phyloP scores from a whole-genome alignment of 2,113 vertebrate genomes.

The Hypomesus transpacificus region DNA sequence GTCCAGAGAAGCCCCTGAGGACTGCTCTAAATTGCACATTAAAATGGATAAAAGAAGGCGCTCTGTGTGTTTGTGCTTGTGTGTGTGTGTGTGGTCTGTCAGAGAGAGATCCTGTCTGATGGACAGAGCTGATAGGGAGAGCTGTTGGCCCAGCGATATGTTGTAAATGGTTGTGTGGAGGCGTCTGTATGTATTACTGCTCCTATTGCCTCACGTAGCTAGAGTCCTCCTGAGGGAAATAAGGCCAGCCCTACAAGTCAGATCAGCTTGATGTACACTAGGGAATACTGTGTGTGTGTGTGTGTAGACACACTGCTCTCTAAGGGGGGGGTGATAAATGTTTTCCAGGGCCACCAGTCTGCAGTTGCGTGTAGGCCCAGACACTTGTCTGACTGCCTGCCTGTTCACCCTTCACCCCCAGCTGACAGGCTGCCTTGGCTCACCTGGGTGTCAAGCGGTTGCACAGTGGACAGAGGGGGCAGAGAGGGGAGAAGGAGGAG shows the following conservation, averaged over 20 bases:
- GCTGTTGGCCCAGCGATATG: slow-evolving; percentile 30
- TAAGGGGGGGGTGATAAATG: slow-evolving; percentile 39
- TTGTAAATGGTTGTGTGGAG: slow-evolving; percentile 46
- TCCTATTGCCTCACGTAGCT: slow-evolving; percentile 50
- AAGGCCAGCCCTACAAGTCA: slow-evolving; percentile 42
- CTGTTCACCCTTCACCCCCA: neutral
- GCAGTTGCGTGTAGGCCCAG: slow-evolving; percentile 21
- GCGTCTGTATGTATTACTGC: slow-evolving; percentile 59
- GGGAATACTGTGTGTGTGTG: neutral
- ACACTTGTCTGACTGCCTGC: slow-evolving; percentile 5
- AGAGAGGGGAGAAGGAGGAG: neutral
- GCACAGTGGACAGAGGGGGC: neutral
- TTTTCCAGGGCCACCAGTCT: slow-evolving; percentile 32
- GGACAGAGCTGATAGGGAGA: slow-evolving; percentile 39
- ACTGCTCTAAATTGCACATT: slow-evolving; percentile 50
- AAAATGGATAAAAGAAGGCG: slow-evolving; percentile 18
- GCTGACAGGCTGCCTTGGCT: slow-evolving; percentile 4
- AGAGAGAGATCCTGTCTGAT: slow-evolving; percentile 1
- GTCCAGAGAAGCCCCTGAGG: slow-evolving; percentile 32
- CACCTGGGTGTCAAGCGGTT: slow-evolving; percentile 6
- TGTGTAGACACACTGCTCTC: slow-evolving; percentile 10
- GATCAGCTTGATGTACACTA: neutral
- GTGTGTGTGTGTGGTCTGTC: slow-evolving; percentile 24
- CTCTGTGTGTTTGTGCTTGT: slow-evolving; percentile 3
- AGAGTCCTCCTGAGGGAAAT: slow-evolving; percentile 66